Evolutionary conservation across 2,797 vertebrate species (phyloP).

Genomic region (Squalus acanthias): DNA sequence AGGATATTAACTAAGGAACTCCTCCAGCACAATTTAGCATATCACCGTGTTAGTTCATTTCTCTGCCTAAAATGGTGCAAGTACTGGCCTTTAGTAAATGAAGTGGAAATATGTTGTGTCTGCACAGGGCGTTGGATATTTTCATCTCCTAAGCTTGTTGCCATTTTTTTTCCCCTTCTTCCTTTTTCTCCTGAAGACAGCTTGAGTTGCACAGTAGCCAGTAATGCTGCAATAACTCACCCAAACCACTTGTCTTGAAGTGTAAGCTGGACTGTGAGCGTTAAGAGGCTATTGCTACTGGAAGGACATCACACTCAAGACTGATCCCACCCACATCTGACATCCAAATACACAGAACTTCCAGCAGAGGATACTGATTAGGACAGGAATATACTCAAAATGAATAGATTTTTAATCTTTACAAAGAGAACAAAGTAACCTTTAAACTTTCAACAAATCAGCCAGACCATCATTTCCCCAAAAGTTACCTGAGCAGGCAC

Average conservation of each 20-base stretch:
- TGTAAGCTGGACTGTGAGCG: background rate
- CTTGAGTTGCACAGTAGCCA: background rate
- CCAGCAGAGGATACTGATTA: background rate
- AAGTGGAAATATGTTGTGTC: background rate
- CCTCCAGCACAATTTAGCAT: background rate
- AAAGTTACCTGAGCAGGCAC: no score
- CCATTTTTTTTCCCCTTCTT: background rate
- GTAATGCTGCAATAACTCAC: background rate
- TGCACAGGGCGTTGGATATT: background rate
- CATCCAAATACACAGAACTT: background rate
- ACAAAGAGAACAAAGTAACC: no score
- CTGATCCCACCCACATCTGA: background rate
- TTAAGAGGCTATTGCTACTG: background rate
- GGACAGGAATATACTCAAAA: background rate
- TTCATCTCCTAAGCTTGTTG: background rate
- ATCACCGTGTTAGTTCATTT: background rate
- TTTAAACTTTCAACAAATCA: no score
- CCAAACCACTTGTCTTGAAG: background rate
- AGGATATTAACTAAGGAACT: constrained; percentile 8
- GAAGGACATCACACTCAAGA: background rate
- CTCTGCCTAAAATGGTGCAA: background rate
- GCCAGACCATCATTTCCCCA: no score
- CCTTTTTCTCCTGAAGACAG: background rate
- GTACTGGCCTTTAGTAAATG: background rate
- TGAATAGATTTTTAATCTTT: no score